Conservation (phyloP, 1,140 invertebrate species). For the Drosophila lacteicornis region DNA sequence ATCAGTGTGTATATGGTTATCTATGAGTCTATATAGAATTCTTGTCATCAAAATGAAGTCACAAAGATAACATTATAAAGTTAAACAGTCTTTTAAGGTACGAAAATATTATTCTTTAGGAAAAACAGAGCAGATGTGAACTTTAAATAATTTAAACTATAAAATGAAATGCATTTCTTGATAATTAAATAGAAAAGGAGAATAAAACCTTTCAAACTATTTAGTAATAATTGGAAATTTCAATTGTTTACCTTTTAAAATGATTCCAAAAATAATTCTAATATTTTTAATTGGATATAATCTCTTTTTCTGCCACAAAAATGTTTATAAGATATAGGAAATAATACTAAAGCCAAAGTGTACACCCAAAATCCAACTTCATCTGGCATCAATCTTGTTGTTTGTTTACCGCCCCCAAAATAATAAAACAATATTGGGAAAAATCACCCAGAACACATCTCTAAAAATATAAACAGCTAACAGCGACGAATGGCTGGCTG, state of each 20-base stretch:
- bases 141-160: not conserved
- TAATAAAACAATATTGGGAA: not conserved
- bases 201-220: not conserved
- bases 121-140: not conserved
- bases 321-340: not conserved
- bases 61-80: not conserved
- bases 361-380: not conserved
- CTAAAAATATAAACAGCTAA: conserved; percentile 17
- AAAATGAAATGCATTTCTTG: not conserved
- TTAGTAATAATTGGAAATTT: not conserved
- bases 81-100: not conserved
- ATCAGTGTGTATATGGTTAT: not conserved
- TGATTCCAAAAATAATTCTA: not conserved
- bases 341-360: not conserved
- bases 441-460: conserved; percentile 21
- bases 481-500: conserved; percentile 20
- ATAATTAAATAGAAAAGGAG: not conserved
- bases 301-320: too few species aligned
- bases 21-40: not conserved
- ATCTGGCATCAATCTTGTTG: conserved; percentile 18
- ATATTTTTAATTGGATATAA: too few species aligned
- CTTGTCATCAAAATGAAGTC: not conserved
- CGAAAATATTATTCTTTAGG: not conserved
- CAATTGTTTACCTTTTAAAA: too few species aligned
- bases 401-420: conserved; percentile 30